phyloP scores from a whole-genome alignment of 2,888 invertebrate genomes.

The Polydrusus tereticollis region DNA sequence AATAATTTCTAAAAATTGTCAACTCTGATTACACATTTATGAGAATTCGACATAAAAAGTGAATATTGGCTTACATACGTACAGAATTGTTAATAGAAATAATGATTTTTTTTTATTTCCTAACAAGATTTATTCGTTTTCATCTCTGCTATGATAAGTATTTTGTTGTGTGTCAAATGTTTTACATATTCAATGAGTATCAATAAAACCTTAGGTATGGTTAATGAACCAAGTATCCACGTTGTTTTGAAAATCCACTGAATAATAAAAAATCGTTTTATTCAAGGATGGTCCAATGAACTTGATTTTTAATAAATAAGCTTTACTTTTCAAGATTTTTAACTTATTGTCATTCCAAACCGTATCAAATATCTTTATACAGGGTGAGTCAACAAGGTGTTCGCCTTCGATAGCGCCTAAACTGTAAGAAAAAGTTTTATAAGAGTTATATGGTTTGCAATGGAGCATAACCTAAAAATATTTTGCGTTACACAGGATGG shows the following conservation, averaged over 20 bases:
- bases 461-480: no score
- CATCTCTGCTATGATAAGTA: background rate
- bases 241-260: background rate
- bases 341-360: background rate
- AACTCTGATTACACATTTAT: background rate
- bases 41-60: no score
- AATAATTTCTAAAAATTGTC: slow-evolving; percentile 18
- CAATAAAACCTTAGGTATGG: background rate
- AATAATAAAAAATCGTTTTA: slow-evolving; percentile 5
- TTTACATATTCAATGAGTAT: background rate
- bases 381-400: no score
- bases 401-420: no score
- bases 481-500: no score
- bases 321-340: background rate
- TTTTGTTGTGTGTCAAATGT: background rate
- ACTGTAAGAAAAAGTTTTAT: no score
- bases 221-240: background rate
- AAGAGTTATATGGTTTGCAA: no score
- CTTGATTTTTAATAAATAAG: background rate
- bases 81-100: no score
- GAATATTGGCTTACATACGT: no score
- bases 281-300: slow-evolving; percentile 17
- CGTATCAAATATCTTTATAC: background rate
- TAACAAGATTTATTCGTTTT: background rate
- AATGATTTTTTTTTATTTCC: no score